Evolutionary conservation across 2,888 invertebrate species (phyloP), one percentile per base, ranked within the genome.

Genomic region (Luperina testacea): DNA sequence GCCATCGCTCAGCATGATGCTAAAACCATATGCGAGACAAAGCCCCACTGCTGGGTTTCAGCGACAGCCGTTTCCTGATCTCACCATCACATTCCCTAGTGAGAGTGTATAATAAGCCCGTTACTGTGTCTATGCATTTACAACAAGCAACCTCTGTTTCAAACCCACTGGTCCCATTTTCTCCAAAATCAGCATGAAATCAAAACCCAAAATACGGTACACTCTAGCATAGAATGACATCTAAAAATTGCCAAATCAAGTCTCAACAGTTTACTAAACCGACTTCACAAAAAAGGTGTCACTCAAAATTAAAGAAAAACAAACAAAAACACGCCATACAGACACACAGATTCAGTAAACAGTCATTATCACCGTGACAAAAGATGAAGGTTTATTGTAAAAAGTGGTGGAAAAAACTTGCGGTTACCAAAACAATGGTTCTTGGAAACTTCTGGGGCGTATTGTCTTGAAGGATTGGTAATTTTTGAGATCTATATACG

Each of bases 401-500:
- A 90, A 88, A 83, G 27, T 71, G 75, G 72, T 84, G 89, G 90
- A 93, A 92, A 70, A 92, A 88, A 85, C 82, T 78, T 77, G 79
- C 83, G 90, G 90, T 90, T 90, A 93, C 93, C 93, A 93, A 92
- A 94, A 94, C 93, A 93, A 91, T 91, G 91, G 91, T 95, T 95
- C 95, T 92, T 67, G 90, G 95, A 95, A 59, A 95, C 83, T 85
- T 86, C 82, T 77, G 82, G 81, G 87, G 84, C 87, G 75, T 59
- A 92, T 94, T 94, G 93, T 93, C 91, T 93, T 90, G 88, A 89
- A 88, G 90, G 91, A 91, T 92, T 90, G 88, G 90, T 92, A 92
- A 93, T 93, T 93, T 90, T 90, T 74, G 77, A 78, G 76, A 87
- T 80, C 75, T 87, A 65, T 86, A 75, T 92, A 94, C 89, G 91